Conservation (phyloP, 2,113 vertebrate genomes). For the Electrona antarctica region DNA sequence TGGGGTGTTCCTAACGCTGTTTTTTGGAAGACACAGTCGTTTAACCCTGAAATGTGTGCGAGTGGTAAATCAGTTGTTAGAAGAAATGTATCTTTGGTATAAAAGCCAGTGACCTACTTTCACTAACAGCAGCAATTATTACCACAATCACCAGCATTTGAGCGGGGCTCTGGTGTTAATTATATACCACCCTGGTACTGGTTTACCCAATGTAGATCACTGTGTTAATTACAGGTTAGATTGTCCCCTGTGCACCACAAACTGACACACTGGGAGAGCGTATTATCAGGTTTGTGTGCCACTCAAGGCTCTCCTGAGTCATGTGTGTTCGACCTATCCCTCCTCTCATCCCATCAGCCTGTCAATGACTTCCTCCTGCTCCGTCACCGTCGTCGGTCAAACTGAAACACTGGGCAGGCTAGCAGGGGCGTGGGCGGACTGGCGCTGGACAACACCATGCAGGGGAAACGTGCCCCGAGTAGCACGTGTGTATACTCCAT, state of each 20-base stretch:
- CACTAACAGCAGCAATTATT: too few relatives aligned
- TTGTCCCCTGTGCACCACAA: constrained; percentile 19
- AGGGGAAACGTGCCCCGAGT: constrained; percentile 19
- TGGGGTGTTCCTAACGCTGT: too few relatives aligned
- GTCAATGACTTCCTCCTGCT: constrained; percentile 59
- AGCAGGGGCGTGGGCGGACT: constrained; percentile 15
- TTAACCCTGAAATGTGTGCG: too few relatives aligned
- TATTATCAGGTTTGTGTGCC: constrained; percentile 42
- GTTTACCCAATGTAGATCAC: constrained; percentile 11
- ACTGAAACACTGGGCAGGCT: constrained; percentile 34
- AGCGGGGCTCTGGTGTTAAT: too few relatives aligned
- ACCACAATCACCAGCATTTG: too few relatives aligned
- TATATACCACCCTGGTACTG: constrained; percentile 4
- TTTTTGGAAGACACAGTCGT: too few relatives aligned
- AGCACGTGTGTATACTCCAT: constrained; percentile 50
- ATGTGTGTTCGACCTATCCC: constrained; percentile 56
- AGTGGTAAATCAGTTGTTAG: too few relatives aligned
- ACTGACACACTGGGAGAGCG: constrained; percentile 20
- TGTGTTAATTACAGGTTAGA: constrained; percentile 47
- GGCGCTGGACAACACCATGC: constrained; percentile 13
- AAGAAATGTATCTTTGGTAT: too few relatives aligned
- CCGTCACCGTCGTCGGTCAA: constrained; percentile 43
- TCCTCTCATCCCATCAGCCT: constrained; percentile 57
- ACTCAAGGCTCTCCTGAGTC: constrained; percentile 47
- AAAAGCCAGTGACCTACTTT: too few relatives aligned